Conservation (phyloP, 2,888 invertebrate genomes). For the Tenodera sinensis region DNA sequence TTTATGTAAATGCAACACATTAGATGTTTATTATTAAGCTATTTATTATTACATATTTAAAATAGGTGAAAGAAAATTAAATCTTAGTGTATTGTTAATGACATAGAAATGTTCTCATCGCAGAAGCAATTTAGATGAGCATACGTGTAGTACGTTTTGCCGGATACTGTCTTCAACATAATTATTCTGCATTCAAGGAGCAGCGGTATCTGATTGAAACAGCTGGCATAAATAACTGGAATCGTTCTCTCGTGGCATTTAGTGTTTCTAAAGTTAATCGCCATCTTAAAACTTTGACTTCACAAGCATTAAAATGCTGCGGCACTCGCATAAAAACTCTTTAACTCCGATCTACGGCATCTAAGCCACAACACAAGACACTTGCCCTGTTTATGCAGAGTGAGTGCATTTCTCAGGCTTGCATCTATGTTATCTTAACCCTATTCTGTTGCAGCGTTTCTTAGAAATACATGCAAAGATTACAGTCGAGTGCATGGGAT, state of each 20-base stretch:
- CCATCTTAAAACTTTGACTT: background rate
- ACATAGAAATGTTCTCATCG: too few species aligned
- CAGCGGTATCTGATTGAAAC: background rate
- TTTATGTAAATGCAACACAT: too few species aligned
- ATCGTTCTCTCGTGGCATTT: background rate
- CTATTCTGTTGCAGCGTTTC: background rate
- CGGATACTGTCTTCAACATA: background rate
- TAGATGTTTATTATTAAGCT: too few species aligned
- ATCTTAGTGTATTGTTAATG: too few species aligned
- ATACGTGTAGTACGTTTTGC: background rate
- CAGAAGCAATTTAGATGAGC: too few species aligned
- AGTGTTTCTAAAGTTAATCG: background rate
- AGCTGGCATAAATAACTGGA: background rate
- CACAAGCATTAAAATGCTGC: background rate
- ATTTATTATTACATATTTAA: too few species aligned
- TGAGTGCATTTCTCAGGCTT: background rate
- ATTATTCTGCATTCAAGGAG: background rate
- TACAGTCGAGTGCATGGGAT: background rate
- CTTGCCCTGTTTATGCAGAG: too few species aligned
- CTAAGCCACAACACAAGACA: too few species aligned
- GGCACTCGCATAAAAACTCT: background rate
- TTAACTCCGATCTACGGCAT: too few species aligned
- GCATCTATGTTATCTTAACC: background rate
- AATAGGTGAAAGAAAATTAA: too few species aligned
- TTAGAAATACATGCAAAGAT: background rate